Conservation (phyloP, 2,888 invertebrate species). For the Aleiodes testaceus region DNA sequence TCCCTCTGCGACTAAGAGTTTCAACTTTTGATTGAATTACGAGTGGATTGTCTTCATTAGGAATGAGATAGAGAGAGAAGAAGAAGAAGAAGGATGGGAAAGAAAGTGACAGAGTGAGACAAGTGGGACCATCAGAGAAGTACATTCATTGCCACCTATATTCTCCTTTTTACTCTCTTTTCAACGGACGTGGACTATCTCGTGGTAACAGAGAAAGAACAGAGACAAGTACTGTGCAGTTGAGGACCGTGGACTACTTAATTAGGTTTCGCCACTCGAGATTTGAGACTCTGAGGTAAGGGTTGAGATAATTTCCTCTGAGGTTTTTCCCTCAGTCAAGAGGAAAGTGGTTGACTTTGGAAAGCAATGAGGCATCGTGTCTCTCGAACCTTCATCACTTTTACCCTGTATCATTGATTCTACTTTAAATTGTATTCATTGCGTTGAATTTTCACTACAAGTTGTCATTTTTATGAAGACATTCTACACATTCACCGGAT, state of each 20-base stretch:
- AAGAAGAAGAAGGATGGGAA: no score
- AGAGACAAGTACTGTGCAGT: constrained; percentile 36
- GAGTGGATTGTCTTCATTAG: constrained; percentile 47
- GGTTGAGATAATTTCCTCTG: constrained; percentile 44
- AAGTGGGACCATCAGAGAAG: background rate
- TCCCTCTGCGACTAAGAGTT: constrained; percentile 35
- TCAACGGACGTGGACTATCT: constrained; percentile 11
- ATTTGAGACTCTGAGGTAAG: constrained; percentile 50
- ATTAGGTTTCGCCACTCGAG: constrained; percentile 62
- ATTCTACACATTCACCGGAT: no score
- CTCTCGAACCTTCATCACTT: background rate
- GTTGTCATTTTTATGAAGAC: no score
- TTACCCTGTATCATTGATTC: background rate
- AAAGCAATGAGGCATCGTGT: background rate
- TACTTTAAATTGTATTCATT: background rate
- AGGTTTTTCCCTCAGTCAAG: constrained; percentile 12
- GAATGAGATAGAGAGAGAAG: constrained; percentile 14
- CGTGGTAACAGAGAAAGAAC: constrained; percentile 13
- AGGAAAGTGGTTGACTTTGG: constrained; percentile 8
- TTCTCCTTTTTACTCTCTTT: constrained; percentile 25
- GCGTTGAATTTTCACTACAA: no score
- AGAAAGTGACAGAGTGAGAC: no score
- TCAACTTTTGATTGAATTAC: constrained; percentile 49
- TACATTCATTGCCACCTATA: constrained; percentile 18
- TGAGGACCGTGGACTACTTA: constrained; percentile 59